Evolutionary conservation across 2,797 vertebrate genomes (phyloP), one percentile per base, ranked within the genome.

Genomic region (Eulemur rubriventer): DNA sequence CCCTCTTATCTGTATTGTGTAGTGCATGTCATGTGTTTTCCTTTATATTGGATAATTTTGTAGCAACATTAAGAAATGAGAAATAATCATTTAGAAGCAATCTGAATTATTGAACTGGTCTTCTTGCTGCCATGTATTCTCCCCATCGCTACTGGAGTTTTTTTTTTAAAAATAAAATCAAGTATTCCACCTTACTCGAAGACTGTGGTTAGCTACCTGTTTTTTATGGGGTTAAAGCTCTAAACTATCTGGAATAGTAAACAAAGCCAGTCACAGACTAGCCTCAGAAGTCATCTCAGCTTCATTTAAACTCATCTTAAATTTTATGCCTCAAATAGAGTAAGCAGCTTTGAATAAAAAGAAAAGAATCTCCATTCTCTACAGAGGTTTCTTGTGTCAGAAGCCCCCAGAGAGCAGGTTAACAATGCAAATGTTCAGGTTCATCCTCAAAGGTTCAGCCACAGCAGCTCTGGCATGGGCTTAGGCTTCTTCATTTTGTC

Each of bases 401-500:
- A 76, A 84, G 14, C 8, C 13, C 63, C 24, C 43, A 5, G 65
- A 48, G 63, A 89, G 50, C 2, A n/a, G 28, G 41, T 59, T 33
- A 28, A 69, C 50, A 30, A 14, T 12, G 14, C 8, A 33, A 30
- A 41, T 8, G 5, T n/a, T 61, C 55, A 78, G 38, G 6, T 43
- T 2, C 20, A 30, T 28, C 24, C 57, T 30, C 18, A 18, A 14
- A 84, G 26, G 43, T 67, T 8, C 28, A 2, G 14, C 2, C 57
- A 7, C 28, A 2, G 14, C 1, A 16, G 33, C 26, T 16, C 78
- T 28, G 61, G 28, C 18, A 4, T 6, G 16, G 18, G 2, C 6
- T n/a, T 22, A 0, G 0, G 4, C 9, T 3, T 28, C 6, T 43
- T 26, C 20, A n/a, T 69, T 89, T 57, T 33, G 30, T n/a, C 65